Conservation (phyloP, 2,888 invertebrate species). For the Athalia circularis region DNA sequence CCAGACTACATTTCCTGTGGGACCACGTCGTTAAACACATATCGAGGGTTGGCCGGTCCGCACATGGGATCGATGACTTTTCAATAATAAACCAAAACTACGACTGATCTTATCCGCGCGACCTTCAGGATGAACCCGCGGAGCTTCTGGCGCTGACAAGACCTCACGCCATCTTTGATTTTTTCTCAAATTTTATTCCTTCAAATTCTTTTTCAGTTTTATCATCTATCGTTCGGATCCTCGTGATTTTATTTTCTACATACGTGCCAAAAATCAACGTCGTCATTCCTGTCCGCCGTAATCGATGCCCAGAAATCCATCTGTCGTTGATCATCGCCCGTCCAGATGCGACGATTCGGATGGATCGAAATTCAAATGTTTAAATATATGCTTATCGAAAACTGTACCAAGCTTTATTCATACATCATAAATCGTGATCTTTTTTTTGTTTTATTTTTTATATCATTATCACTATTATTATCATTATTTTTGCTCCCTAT, state of each 20-base stretch:
- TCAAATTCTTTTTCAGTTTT: constrained; percentile 20
- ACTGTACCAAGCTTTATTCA: too few relatives aligned
- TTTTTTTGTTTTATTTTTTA: too few relatives aligned
- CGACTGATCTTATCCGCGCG: neutral
- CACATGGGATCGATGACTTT: neutral
- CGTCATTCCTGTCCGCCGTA: constrained; percentile 29
- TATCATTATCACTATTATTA: too few relatives aligned
- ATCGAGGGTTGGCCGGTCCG: too few relatives aligned
- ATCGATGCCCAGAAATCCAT: constrained; percentile 43
- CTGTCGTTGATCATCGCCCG: neutral
- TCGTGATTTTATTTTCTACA: constrained; percentile 31
- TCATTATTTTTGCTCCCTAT: too few relatives aligned
- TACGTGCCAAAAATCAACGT: constrained; percentile 42
- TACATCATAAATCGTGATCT: too few relatives aligned
- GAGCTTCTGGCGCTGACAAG: constrained; percentile 28
- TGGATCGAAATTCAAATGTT: too few relatives aligned
- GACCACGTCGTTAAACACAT: too few relatives aligned
- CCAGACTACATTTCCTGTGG: too few relatives aligned
- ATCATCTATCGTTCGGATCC: neutral
- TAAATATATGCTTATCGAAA: too few relatives aligned
- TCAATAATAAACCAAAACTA: neutral
- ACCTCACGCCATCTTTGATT: constrained; percentile 29
- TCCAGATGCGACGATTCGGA: neutral
- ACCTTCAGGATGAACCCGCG: constrained; percentile 9
- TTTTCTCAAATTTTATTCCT: neutral